phyloP scores from a whole-genome alignment of 2,113 vertebrate species.

The Nicator chloris region DNA sequence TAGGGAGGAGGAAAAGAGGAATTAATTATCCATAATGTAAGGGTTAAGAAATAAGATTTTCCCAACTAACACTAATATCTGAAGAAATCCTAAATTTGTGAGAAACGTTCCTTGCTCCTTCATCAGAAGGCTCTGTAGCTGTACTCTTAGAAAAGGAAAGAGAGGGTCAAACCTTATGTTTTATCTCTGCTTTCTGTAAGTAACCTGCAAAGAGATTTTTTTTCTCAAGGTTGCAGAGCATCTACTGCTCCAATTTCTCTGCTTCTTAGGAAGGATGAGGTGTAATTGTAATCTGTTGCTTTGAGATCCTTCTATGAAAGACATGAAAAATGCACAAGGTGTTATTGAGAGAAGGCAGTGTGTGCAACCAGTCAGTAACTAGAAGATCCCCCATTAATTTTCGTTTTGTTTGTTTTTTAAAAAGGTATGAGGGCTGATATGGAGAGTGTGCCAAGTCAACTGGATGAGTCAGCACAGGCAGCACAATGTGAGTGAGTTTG shows the following conservation, averaged over 20 bases:
- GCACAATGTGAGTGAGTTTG: not conserved
- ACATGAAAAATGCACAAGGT: not conserved
- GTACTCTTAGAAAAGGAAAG: not conserved
- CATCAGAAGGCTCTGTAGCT: not conserved
- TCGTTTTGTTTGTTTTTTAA: slow-evolving; percentile 36
- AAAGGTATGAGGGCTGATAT: not conserved
- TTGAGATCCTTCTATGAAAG: not conserved
- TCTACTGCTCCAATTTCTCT: slow-evolving; percentile 6
- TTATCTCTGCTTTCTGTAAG: slow-evolving; percentile 15
- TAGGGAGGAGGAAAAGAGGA: slow-evolving; percentile 59
- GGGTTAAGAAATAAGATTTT: slow-evolving; percentile 54
- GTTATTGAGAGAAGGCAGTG: not conserved
- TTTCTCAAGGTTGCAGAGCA: not conserved
- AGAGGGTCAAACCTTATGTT: not conserved
- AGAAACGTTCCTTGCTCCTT: not conserved
- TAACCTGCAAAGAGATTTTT: not conserved
- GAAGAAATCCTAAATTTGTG: slow-evolving; percentile 16
- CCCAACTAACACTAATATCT: slow-evolving; percentile 20
- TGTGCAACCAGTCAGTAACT: not conserved
- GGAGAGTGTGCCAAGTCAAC: not conserved
- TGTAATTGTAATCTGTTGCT: not conserved
- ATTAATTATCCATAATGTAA: slow-evolving; percentile 66
- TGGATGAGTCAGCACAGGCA: slow-evolving; percentile 8
- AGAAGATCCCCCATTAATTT: not conserved
- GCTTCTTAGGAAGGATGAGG: not conserved